These are phyloP conservation scores for Saguinus midas DNA, from an alignment of 2,113 vertebrate species.

Conservation along the genomic window DNA sequence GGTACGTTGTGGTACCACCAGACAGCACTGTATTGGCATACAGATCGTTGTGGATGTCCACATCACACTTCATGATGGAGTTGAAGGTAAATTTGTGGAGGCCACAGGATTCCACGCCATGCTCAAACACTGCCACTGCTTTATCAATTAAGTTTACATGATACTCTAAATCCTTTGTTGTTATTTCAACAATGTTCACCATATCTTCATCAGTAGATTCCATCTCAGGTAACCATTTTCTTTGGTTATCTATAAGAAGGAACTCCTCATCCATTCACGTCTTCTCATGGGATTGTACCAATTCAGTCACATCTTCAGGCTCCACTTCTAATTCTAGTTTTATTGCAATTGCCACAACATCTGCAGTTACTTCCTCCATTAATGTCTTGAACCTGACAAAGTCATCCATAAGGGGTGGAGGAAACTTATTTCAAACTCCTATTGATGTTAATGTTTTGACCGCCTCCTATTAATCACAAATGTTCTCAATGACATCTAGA, in stretches of 20 bases:
- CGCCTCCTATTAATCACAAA: background rate
- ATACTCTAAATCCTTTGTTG: background rate
- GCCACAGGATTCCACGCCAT: background rate
- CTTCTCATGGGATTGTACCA: background rate
- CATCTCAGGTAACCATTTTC: background rate
- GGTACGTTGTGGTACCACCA: background rate
- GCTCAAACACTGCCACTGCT: background rate
- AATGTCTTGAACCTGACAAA: background rate
- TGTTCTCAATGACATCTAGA: background rate
- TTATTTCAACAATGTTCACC: background rate
- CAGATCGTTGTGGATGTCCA: background rate
- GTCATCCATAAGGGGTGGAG: background rate
- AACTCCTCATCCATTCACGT: background rate
- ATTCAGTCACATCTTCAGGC: background rate
- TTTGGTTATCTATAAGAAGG: background rate
- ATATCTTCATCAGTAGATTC: background rate
- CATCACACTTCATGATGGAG: background rate
- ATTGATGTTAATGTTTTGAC: background rate
- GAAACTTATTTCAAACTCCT: background rate
- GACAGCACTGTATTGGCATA: background rate
- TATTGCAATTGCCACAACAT: background rate
- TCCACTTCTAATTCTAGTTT: background rate
- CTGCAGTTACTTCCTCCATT: background rate
- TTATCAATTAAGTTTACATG: background rate
- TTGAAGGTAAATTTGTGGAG: background rate